These are phyloP conservation scores for Brienomyrus longianalis DNA, from an alignment of 2,113 vertebrate genomes.

Conservation along the genomic window DNA sequence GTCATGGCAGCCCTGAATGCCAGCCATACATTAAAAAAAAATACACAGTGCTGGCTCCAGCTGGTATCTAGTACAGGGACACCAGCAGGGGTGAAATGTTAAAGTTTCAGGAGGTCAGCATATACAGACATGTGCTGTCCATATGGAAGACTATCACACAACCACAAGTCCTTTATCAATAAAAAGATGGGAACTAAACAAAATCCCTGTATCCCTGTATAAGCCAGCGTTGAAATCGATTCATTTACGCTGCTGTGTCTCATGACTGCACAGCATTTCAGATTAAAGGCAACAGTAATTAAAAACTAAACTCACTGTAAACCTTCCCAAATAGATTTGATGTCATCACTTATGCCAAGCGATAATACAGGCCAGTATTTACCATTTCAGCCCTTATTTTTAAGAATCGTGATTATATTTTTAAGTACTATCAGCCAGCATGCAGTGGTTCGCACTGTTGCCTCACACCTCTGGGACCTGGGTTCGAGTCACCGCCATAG, in stretches of 20 bases:
- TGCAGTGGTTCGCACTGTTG: neutral
- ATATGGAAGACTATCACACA: neutral
- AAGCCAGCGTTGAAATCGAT: neutral
- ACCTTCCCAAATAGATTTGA: slow-evolving; percentile 6
- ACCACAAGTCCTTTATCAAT: neutral
- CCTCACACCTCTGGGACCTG: neutral
- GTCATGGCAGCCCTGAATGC: slow-evolving; percentile 2
- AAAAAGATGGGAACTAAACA: neutral
- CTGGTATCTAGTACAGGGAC: neutral
- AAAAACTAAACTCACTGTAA: slow-evolving; percentile 1
- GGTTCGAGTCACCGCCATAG: neutral
- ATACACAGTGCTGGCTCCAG: neutral
- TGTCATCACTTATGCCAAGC: neutral
- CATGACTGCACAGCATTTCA: neutral
- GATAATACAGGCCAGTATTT: neutral
- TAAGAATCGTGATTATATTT: neutral
- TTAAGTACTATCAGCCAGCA: neutral
- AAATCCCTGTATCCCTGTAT: neutral
- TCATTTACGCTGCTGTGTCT: neutral
- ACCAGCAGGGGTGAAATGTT: neutral
- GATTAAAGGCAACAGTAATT: slow-evolving; percentile 7
- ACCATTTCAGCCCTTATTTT: neutral
- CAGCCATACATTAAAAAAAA: neutral
- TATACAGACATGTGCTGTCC: neutral
- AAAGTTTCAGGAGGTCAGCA: neutral